These are phyloP conservation scores for Pempheris klunzingeri DNA, from an alignment of 2,797 vertebrate species.

Conservation along the genomic window DNA sequence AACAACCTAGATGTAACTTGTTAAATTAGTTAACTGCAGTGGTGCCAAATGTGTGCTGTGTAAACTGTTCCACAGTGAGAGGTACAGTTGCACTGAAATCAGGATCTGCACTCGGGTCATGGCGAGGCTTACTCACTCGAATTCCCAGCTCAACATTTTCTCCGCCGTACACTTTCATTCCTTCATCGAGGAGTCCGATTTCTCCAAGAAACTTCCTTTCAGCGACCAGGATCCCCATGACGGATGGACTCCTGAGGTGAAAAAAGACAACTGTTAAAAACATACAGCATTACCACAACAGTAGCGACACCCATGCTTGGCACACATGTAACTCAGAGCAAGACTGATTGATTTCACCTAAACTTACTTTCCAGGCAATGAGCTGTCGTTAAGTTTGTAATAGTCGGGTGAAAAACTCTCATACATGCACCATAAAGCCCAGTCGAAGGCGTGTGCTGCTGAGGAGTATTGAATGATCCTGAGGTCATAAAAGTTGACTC, in stretches of 20 bases:
- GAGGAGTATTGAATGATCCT: constrained; percentile 51
- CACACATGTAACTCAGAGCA: not conserved
- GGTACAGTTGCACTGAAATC: not conserved
- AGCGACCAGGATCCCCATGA: constrained; percentile 88
- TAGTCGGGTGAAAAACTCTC: constrained; percentile 76
- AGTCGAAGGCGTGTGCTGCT: constrained; percentile 85
- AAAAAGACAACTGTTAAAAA: not conserved
- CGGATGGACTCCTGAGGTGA: constrained; percentile 83
- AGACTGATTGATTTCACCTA: not conserved
- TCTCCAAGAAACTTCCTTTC: constrained; percentile 85
- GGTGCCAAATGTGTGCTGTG: too few species aligned
- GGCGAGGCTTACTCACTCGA: constrained; percentile 72
- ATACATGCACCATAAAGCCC: constrained; percentile 88
- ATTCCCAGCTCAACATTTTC: constrained; percentile 90
- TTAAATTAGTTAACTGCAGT: too few species aligned
- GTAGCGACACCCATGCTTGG: not conserved
- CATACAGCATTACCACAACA: not conserved
- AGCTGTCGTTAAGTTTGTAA: constrained; percentile 77
- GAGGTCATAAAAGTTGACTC: constrained; percentile 81
- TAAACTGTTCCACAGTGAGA: too few species aligned
- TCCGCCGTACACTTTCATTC: constrained; percentile 88
- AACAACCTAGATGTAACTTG: too few species aligned
- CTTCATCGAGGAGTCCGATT: constrained; percentile 84
- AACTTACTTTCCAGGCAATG: constrained; percentile 85
- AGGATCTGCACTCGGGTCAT: not conserved